Base-by-base conservation (phyloP, 2,797 vertebrate genomes). In the Gobio occitaniae region DNA sequence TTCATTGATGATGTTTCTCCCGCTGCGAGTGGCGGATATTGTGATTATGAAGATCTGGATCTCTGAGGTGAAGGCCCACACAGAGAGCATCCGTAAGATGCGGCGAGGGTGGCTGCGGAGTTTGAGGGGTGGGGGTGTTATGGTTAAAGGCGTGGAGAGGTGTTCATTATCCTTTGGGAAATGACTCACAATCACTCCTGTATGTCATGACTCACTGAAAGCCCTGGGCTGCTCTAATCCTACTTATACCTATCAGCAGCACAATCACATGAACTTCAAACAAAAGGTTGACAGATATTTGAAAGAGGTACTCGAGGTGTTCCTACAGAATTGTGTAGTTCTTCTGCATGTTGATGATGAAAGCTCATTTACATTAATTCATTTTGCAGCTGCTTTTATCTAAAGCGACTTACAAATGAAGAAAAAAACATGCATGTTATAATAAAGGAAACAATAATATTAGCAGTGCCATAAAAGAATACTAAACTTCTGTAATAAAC, bases 1-100 rank as follows among this genome's bases (percentile, higher is more conserved):
- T 91, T 91, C 89, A 91, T 89, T 48, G 80, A 78, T 81, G 70
- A 82, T 83, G 74, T 78, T 79, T 83, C 80, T 85, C 71, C 82
- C 32, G 84, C 87, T 59, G 81, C 61, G 52, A 78, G 87, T 77
- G 54, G 72, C 80, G 81, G 84, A 77, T 89, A 85, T 83, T 82
- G 75, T 83, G 80, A 85, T 87, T 75, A 85, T 76, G 76, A 83
- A 79, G 76, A 84, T 82, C 61, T 59, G 65, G 68, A 69, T 50
- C 70, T 75, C 68, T 81, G 79, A 80, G 77, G 59, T 65, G 41
- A 54, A 38, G n/a, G 81, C 68, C 84, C 61, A 87, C 86, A 83
- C 82, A 85, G 63, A 86, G 41, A 44, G 81, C 25, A 44, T 13
- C 63, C 15, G 63, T 65, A 8, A 32, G 29, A 21, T 7, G 38